Percentiles rank a stretch among this genome's conserved stretches.
Conservation (phyloP, 2,113 vertebrate genomes). For the Lates calcarifer region DNA sequence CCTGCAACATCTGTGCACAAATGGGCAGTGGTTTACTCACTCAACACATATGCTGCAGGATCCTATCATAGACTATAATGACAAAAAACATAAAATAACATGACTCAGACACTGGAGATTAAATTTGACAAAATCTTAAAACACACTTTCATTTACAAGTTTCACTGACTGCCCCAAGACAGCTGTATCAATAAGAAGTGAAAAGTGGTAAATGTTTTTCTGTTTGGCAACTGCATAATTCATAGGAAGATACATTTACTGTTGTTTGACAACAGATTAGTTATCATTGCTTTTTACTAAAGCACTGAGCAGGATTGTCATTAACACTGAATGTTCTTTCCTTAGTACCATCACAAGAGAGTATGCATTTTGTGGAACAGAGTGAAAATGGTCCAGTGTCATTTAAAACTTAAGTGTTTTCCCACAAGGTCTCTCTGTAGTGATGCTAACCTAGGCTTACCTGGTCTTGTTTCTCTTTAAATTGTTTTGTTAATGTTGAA, state of each 20-base stretch:
- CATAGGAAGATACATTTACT: constrained; percentile 13
- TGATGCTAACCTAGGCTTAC: neutral
- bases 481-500: neutral
- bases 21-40: too few relatives aligned
- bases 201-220: constrained; percentile 6
- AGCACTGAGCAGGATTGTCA: neutral
- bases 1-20: constrained; percentile 1
- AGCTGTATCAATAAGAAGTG: constrained; percentile 10
- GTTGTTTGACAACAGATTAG: constrained; percentile 41
- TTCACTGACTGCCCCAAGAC: neutral
- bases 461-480: neutral
- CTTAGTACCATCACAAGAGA: neutral
- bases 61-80: neutral
- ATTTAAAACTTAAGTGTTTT: neutral
- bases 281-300: neutral
- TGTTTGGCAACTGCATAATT: neutral
- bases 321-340: neutral
- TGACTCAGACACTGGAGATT: neutral
- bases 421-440: neutral
- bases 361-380: neutral
- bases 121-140: neutral
- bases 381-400: neutral
- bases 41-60: neutral
- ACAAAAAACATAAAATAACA: neutral
- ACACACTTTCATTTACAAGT: neutral